phyloP scores from a whole-genome alignment of 2,797 vertebrate species.

The Peromyscus nudipes region DNA sequence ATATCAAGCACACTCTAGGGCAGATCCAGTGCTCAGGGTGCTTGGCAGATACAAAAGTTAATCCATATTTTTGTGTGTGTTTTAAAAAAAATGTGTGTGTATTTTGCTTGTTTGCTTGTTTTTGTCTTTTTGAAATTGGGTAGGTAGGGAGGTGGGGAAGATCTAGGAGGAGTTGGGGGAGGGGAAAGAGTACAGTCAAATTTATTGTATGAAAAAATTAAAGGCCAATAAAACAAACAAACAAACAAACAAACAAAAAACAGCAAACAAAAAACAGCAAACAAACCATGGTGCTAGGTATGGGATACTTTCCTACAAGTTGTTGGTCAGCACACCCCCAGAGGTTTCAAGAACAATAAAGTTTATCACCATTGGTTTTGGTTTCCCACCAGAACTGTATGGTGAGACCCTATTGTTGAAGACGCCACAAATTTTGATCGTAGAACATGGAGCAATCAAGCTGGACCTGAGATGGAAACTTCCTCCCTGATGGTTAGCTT shows the following conservation, averaged over 20 bases:
- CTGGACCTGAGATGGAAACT: neutral
- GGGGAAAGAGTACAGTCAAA: neutral
- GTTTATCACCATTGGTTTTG: neutral
- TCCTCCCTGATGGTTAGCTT: neutral
- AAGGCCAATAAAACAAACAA: neutral
- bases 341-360: neutral
- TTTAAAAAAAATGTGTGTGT: neutral
- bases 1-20: neutral
- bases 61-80: neutral
- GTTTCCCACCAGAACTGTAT: neutral
- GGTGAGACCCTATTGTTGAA: neutral
- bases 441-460: neutral
- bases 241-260: neutral
- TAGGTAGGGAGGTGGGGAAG: neutral
- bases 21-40: no score
- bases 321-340: neutral
- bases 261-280: neutral
- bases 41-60: neutral
- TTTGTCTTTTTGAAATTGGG: neutral
- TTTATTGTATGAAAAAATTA: neutral
- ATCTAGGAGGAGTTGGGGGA: neutral
- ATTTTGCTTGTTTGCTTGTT: neutral
- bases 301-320: neutral
- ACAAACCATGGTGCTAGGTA: neutral
- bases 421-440: neutral